Evolutionary conservation across 2,888 invertebrate species (phyloP).

Genomic region (Alitta virens): DNA sequence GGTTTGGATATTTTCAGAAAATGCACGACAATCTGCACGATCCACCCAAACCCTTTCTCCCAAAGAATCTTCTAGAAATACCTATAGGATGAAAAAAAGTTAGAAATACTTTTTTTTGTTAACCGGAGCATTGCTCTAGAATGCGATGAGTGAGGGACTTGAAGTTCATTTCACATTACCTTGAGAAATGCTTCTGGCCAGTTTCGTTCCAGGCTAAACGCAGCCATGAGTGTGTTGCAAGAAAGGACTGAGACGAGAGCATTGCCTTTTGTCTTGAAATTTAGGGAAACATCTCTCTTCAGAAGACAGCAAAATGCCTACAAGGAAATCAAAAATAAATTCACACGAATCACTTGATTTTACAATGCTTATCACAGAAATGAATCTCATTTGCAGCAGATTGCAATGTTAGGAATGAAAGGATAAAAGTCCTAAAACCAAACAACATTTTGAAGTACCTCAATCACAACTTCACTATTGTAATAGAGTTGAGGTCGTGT

Average conservation of each 20-base stretch:
- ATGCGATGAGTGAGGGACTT: no score
- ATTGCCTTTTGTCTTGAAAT: conserved; percentile 77
- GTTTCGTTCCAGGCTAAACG: conserved; percentile 72
- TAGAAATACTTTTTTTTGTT: no score
- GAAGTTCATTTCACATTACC: no score
- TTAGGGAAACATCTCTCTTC: conserved; percentile 67
- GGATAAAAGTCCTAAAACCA: no score
- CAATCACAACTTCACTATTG: conserved; percentile 55
- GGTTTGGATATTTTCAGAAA: conserved; percentile 86
- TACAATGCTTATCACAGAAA: no score
- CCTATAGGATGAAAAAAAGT: conserved; percentile 58
- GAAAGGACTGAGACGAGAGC: conserved; percentile 77
- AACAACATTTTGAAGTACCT: conserved; percentile 43
- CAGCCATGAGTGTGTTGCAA: conserved; percentile 79
- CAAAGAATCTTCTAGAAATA: conserved; percentile 90
- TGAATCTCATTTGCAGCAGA: no score
- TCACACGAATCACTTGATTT: background rate
- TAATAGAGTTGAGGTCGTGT: conserved; percentile 67
- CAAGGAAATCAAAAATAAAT: conserved; percentile 18
- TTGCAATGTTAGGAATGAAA: background rate
- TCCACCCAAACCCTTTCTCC: conserved; percentile 94
- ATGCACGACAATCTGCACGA: conserved; percentile 82
- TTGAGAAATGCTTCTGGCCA: conserved; percentile 93
- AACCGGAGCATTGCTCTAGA: no score
- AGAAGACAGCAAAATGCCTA: conserved; percentile 78